Conservation (phyloP, 1,140 invertebrate species). For the Brachionus asplanchnoidis region DNA sequence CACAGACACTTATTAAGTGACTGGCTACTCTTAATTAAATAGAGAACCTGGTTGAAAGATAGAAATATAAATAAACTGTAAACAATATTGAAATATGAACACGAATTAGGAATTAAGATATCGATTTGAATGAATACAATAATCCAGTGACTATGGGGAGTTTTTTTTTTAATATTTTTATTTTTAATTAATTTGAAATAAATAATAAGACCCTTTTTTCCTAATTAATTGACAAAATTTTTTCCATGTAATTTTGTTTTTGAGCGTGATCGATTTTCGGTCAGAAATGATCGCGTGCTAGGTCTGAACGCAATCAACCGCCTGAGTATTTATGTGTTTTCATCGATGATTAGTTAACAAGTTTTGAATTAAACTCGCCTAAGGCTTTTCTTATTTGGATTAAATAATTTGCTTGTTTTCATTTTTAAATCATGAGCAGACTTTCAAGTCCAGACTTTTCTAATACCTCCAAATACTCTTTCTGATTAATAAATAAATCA, state of each 20-base stretch:
- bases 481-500: constrained; percentile 17
- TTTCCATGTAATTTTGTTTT: background rate
- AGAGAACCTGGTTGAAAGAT: constrained; percentile 9
- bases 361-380: background rate
- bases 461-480: background rate
- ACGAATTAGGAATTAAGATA: background rate
- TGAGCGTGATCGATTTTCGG: background rate
- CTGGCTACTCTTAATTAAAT: constrained; percentile 5
- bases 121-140: constrained; percentile 13
- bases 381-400: background rate
- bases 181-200: constrained; percentile 13
- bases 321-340: background rate
- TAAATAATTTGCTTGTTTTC: constrained; percentile 1
- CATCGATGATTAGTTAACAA: constrained; percentile 12
- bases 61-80: constrained; percentile 25
- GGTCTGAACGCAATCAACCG: background rate
- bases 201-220: background rate
- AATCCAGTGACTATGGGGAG: background rate
- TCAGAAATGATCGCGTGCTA: background rate
- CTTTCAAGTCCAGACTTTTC: background rate
- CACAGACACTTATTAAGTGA: background rate
- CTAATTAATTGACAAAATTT: background rate
- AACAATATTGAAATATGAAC: background rate
- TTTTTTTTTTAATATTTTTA: background rate
- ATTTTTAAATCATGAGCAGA: constrained; percentile 5